A percentile compares a stretch with the other conserved stretches of the same genome.
Conservation (phyloP, 2,888 invertebrate genomes). For the Zhengitettix transpicula region DNA sequence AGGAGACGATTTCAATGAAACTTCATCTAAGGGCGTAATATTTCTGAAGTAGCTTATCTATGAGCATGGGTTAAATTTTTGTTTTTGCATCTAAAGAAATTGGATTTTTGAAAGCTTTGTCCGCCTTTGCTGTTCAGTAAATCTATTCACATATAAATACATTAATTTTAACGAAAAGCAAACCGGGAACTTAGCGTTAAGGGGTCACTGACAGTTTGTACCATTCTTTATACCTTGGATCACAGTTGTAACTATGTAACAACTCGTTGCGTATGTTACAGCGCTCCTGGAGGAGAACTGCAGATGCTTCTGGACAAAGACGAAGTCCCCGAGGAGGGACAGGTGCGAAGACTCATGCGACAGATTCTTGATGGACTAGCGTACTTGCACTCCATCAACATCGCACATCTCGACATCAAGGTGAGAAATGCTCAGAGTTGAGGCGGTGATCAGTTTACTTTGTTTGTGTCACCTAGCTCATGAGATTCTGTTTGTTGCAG, state of each 20-base stretch:
- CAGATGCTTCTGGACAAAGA: conserved; percentile 38
- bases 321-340: conserved; percentile 32
- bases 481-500: conserved; percentile 29
- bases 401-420: conserved; percentile 46
- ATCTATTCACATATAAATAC: too few relatives aligned
- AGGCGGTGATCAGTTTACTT: background rate
- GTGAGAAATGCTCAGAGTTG: conserved; percentile 21
- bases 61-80: too few relatives aligned
- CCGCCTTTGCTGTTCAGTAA: too few relatives aligned
- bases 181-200: too few relatives aligned
- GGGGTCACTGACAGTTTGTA: too few relatives aligned
- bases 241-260: too few relatives aligned
- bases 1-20: background rate
- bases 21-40: too few relatives aligned
- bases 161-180: too few relatives aligned
- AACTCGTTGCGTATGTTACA: conserved; percentile 15
- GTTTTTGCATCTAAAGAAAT: too few relatives aligned
- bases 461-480: background rate
- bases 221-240: too few relatives aligned
- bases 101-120: too few relatives aligned
- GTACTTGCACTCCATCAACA: conserved; percentile 39
- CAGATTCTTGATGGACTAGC: conserved; percentile 40
- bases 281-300: conserved; percentile 42
- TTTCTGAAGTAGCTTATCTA: too few relatives aligned
- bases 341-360: conserved; percentile 33